Percentiles rank a stretch among this genome's conserved stretches.
Conservation (phyloP, 2,113 vertebrate species). For the Lampris megalopsis region DNA sequence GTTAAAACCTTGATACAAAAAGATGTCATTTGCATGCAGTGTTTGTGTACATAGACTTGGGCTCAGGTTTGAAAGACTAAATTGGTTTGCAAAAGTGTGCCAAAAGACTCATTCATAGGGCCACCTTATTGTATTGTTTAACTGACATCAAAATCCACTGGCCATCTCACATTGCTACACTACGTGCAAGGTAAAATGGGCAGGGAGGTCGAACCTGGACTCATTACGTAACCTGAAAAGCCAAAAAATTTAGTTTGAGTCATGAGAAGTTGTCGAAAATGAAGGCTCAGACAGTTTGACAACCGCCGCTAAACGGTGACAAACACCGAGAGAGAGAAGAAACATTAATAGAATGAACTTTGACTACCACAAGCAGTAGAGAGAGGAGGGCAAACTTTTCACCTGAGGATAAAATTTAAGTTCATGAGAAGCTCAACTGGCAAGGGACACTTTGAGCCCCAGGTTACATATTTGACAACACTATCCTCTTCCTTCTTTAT, state of each 20-base stretch:
- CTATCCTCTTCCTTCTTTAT: background rate
- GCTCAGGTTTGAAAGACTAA: conserved; percentile 3
- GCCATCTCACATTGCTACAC: too few species aligned
- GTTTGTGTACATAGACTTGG: background rate
- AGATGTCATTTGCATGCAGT: conserved; percentile 81
- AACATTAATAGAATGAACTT: background rate
- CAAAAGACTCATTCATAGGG: background rate
- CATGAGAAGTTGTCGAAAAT: background rate
- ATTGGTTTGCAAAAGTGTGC: background rate
- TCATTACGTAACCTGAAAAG: background rate
- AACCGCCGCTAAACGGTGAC: background rate
- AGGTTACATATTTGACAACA: too few species aligned
- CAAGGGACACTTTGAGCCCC: background rate
- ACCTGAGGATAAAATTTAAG: too few species aligned
- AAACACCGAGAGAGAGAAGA: background rate
- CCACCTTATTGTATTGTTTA: too few species aligned
- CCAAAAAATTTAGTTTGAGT: background rate
- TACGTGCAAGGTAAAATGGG: too few species aligned
- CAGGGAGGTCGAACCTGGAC: background rate
- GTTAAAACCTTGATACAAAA: conserved; percentile 83
- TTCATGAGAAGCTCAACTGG: background rate
- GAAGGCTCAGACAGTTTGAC: background rate
- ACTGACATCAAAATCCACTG: too few species aligned
- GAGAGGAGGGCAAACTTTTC: too few species aligned
- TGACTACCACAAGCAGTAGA: background rate